A percentile compares a stretch with the other conserved stretches of the same genome.
These are phyloP conservation scores for Tupaia tana DNA, from an alignment of 2,113 vertebrate species.

Conservation along the genomic window DNA sequence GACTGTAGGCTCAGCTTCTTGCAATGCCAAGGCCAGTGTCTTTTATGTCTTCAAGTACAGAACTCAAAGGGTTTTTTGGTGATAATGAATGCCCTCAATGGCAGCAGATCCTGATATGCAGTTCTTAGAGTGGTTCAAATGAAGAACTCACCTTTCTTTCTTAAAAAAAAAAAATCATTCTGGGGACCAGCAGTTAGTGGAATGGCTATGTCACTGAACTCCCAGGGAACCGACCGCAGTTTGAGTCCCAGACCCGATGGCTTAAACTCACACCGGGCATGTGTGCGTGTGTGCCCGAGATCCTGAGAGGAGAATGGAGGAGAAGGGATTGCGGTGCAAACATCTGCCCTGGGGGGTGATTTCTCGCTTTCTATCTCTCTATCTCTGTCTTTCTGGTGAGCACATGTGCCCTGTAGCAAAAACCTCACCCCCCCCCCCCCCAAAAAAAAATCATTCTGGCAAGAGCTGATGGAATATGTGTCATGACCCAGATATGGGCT, in stretches of 20 bases:
- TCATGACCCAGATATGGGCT: background rate
- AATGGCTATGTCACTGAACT: too few species aligned
- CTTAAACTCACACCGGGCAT: too few species aligned
- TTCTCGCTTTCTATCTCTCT: too few species aligned
- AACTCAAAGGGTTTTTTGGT: constrained; percentile 49
- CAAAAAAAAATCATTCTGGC: background rate
- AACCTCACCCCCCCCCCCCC: too few species aligned
- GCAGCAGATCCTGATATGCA: background rate
- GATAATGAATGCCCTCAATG: constrained; percentile 52
- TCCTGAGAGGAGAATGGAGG: too few species aligned
- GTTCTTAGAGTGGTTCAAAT: constrained; percentile 58
- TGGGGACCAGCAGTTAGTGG: background rate
- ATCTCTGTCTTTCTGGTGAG: too few species aligned
- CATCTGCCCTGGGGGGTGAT: too few species aligned
- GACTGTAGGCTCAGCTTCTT: constrained; percentile 19
- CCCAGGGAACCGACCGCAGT: too few species aligned
- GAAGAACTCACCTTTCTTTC: background rate
- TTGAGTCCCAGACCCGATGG: too few species aligned
- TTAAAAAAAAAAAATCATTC: background rate
- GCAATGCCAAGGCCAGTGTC: constrained; percentile 41
- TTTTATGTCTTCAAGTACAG: constrained; percentile 55
- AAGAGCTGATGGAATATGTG: background rate
- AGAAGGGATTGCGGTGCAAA: too few species aligned
- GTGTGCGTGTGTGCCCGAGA: too few species aligned
- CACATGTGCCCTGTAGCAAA: too few species aligned